phyloP scores from a whole-genome alignment of 2,888 invertebrate genomes.

The Drosophila nr. perissopoda region DNA sequence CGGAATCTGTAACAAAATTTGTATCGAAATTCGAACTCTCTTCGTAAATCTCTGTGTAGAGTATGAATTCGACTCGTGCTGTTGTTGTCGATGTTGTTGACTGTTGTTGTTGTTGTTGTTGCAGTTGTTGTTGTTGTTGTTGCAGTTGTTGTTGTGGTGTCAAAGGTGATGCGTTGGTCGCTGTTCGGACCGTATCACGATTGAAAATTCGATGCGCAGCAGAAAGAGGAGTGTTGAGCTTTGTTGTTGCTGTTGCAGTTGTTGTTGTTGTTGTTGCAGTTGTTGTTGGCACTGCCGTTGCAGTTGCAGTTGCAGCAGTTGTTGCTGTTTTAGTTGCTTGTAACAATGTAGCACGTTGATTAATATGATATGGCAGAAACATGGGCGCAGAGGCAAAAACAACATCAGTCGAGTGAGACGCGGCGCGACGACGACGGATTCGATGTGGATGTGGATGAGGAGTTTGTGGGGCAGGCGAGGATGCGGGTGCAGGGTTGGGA shows the following conservation, averaged over 20 bases:
- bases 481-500: conserved; percentile 39
- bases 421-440: conserved; percentile 50
- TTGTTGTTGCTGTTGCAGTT: conserved; percentile 25
- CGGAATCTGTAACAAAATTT: conserved; percentile 23
- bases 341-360: conserved; percentile 81
- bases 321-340: conserved; percentile 65
- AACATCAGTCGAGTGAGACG: conserved; percentile 67
- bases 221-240: conserved; percentile 45
- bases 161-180: conserved; percentile 75
- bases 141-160: conserved; percentile 51
- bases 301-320: conserved; percentile 27
- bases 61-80: conserved; percentile 69
- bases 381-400: conserved; percentile 61
- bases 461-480: conserved; percentile 7
- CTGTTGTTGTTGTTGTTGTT: conserved; percentile 43
- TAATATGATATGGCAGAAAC: conserved; percentile 79
- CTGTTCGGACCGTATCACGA: conserved; percentile 72
- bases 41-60: conserved; percentile 77
- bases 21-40: conserved; percentile 46
- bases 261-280: conserved; percentile 18
- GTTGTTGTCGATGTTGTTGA: conserved; percentile 53
- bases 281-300: conserved; percentile 36
- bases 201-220: conserved; percentile 72
- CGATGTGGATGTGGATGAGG: conserved; percentile 5
- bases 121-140: conserved; percentile 37